Conservation (phyloP, 2,797 vertebrate genomes). For the Lagorchestes hirsutus region DNA sequence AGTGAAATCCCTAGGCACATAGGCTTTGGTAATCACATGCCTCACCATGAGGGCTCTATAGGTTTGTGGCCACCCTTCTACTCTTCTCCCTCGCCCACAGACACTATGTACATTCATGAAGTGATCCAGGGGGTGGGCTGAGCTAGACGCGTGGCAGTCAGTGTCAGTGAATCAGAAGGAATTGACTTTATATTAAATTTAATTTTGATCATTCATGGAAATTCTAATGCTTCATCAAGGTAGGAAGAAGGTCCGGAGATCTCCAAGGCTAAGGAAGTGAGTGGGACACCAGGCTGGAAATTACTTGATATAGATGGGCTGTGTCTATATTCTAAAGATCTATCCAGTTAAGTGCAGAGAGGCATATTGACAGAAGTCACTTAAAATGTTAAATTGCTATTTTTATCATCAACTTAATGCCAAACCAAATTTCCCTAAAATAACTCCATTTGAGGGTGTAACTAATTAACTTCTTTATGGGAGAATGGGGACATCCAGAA, state of each 20-base stretch:
- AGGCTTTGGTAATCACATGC: not conserved
- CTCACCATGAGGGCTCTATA: not conserved
- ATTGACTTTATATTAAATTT: not conserved
- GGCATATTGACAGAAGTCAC: not conserved
- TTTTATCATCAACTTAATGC: not conserved
- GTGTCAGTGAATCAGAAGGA: not conserved
- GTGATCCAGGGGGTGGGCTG: not conserved
- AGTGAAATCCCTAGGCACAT: not conserved
- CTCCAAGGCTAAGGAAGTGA: not conserved
- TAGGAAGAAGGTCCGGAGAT: not conserved
- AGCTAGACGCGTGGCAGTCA: not conserved
- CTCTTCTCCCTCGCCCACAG: too few species aligned
- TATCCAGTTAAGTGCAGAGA: not conserved
- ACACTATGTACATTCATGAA: not conserved
- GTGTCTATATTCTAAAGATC: not conserved
- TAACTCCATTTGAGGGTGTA: not conserved
- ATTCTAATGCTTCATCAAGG: not conserved
- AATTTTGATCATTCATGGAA: not conserved
- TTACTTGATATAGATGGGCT: not conserved
- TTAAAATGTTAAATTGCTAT: not conserved
- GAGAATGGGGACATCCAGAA: conserved; percentile 14
- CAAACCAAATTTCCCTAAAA: not conserved
- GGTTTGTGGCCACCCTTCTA: not conserved
- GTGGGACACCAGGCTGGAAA: not conserved
- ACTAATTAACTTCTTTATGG: not conserved